These are phyloP conservation scores for Drosophila testacea DNA, from an alignment of 2,888 invertebrate genomes.

Conservation along the genomic window DNA sequence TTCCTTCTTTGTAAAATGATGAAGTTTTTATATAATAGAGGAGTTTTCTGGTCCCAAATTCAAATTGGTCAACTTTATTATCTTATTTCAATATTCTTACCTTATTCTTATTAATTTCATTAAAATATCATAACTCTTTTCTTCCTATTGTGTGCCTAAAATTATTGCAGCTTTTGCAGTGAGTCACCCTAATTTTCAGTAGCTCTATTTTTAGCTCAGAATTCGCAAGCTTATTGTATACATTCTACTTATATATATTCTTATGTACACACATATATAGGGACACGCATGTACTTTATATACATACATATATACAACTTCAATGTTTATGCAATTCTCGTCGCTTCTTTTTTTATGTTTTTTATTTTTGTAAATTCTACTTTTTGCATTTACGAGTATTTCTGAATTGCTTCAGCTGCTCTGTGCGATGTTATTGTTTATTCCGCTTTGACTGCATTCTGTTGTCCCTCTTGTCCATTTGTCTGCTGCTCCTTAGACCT, in stretches of 20 bases:
- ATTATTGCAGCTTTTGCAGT: constrained; percentile 1
- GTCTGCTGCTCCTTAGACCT: constrained; percentile 84
- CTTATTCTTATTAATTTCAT: too few relatives aligned
- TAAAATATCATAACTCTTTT: not conserved
- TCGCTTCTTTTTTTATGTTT: constrained; percentile 31
- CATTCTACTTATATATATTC: too few relatives aligned
- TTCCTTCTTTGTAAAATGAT: too few relatives aligned
- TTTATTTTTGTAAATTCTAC: constrained; percentile 38
- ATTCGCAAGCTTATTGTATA: constrained; percentile 12
- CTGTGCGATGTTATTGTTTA: constrained; percentile 66
- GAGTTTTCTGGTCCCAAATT: too few relatives aligned
- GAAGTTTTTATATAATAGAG: too few relatives aligned
- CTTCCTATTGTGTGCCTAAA: not conserved
- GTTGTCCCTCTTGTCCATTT: constrained; percentile 30
- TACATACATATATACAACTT: constrained; percentile 18
- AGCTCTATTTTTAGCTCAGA: constrained; percentile 46
- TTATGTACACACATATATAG: too few relatives aligned
- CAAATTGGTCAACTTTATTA: too few relatives aligned
- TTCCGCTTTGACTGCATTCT: constrained; percentile 65
- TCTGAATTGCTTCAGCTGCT: constrained; percentile 45
- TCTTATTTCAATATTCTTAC: too few relatives aligned
- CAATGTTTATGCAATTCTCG: constrained; percentile 68
- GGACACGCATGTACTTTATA: constrained; percentile 16
- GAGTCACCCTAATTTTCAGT: constrained; percentile 49
- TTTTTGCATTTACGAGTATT: constrained; percentile 51